Conservation (phyloP, 1,140 invertebrate genomes). For the Vanessa tameamea region DNA sequence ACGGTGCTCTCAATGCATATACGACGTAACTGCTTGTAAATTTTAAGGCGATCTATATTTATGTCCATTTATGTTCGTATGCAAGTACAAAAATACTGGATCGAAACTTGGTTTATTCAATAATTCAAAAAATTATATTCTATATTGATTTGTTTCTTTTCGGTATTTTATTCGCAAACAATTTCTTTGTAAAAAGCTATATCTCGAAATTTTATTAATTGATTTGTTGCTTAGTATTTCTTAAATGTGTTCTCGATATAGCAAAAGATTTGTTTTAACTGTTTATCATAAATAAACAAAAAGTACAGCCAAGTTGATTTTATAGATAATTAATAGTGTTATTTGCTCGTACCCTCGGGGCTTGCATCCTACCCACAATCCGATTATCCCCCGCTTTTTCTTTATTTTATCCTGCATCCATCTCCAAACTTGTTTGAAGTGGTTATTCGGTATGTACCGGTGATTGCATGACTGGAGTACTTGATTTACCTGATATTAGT, state of each 20-base stretch:
- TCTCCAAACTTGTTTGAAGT: constrained; percentile 47
- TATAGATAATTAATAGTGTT: constrained; percentile 19
- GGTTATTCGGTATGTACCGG: constrained; percentile 36
- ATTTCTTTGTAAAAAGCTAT: constrained; percentile 26
- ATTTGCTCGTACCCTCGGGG: constrained; percentile 64
- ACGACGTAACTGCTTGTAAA: background rate
- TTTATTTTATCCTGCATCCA: constrained; percentile 62
- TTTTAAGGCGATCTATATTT: background rate
- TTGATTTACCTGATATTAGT: background rate
- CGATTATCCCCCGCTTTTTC: constrained; percentile 48
- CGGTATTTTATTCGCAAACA: constrained; percentile 45
- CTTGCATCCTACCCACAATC: constrained; percentile 57
- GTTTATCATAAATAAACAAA: background rate
- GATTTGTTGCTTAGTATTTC: background rate
- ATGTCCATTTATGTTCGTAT: background rate
- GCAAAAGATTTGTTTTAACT: constrained; percentile 2
- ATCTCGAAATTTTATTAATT: constrained; percentile 26
- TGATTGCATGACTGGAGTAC: constrained; percentile 30
- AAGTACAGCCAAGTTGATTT: constrained; percentile 75
- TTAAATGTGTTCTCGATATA: constrained; percentile 4
- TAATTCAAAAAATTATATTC: background rate
- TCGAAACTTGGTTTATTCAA: background rate
- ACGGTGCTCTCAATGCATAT: constrained; percentile 3
- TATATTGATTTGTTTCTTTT: constrained; percentile 14
- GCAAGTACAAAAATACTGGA: constrained; percentile 13